Conservation (phyloP, 2,888 invertebrate genomes). For the Cryptocephalus moraei region DNA sequence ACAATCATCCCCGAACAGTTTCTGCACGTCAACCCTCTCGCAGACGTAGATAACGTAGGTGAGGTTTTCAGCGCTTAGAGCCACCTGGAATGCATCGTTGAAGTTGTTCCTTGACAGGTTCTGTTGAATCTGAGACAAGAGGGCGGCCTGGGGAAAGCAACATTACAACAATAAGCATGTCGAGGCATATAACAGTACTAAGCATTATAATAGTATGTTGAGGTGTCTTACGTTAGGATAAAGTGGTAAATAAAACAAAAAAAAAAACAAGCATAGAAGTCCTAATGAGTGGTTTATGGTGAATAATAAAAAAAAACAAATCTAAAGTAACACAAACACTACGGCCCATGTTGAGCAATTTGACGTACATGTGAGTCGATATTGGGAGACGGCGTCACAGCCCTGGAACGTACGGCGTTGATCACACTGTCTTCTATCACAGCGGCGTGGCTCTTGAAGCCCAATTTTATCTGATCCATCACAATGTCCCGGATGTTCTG, state of each 20-base stretch:
- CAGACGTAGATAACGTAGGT: slow-evolving; percentile 79
- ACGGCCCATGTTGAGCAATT: too few species aligned
- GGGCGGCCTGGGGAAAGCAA: slow-evolving; percentile 40
- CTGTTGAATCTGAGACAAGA: slow-evolving; percentile 59
- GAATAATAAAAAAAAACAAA: not conserved
- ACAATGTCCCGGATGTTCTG: slow-evolving; percentile 34
- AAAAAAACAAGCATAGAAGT: not conserved
- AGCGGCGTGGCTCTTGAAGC: slow-evolving; percentile 50
- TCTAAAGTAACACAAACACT: too few species aligned
- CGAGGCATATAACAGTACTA: too few species aligned
- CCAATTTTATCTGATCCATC: slow-evolving; percentile 37
- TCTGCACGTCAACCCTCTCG: slow-evolving; percentile 70
- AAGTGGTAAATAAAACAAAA: not conserved
- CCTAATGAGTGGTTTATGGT: too few species aligned
- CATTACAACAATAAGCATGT: not conserved
- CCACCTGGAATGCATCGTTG: slow-evolving; percentile 85
- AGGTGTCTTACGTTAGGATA: too few species aligned
- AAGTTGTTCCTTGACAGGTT: slow-evolving; percentile 61
- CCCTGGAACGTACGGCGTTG: slow-evolving; percentile 55
- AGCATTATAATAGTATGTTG: too few species aligned
- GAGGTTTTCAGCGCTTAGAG: slow-evolving; percentile 79
- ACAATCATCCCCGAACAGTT: slow-evolving; percentile 63
- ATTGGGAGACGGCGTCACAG: slow-evolving; percentile 64
- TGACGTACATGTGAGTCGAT: slow-evolving; percentile 42
- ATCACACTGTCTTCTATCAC: slow-evolving; percentile 48